Evolutionary conservation across 2,888 invertebrate genomes (phyloP), one percentile per base, ranked within the genome.

Genomic region (Chymomyza caudatula): DNA sequence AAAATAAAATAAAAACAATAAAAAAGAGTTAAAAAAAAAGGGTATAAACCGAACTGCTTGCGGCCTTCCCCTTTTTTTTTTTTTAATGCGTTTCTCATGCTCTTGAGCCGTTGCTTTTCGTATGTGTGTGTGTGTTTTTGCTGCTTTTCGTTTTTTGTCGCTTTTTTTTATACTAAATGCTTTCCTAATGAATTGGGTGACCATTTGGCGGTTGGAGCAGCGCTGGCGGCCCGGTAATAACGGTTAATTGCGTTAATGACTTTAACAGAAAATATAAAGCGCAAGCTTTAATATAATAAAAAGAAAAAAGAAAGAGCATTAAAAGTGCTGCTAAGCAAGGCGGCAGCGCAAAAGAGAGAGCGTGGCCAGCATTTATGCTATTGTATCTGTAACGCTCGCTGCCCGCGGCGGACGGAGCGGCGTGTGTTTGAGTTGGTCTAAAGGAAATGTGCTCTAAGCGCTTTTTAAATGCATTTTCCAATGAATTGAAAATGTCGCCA

Each of bases 221-320:
- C 75, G 77, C 63, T 68, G 78, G 66, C 78, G 76, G 74, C 76
- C 75, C 65, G 76, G 85, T 86, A 81, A 85, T 87, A 86, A 86
- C 86, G 88, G 86, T 88, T 86, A 83, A 87, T 79, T 79, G 81
- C 83, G 86, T 87, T 88, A 88, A 86, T 87, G 85, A 77, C 87
- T 86, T 86, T 86, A 83, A 82, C 85, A 85, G 85, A 83, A 83
- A 86, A 86, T 79, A 82, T 82, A 82, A 80, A 80, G 76, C 76
- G 86, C 83, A 81, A 65, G 71, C 74, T 69, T 71, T 69, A 73
- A 69, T 69, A 68, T 65, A 67, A 71, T 68, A 71, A 65, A 70
- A 17, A 43, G 42, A 17, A 59, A 68, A 63, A 44, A 44, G 19
- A 49, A 54, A 71, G 66, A 68, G 68, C 74, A 76, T 73, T 65